Base-by-base conservation (phyloP, 2,113 vertebrate species). In the Porphyrio hochstetteri region DNA sequence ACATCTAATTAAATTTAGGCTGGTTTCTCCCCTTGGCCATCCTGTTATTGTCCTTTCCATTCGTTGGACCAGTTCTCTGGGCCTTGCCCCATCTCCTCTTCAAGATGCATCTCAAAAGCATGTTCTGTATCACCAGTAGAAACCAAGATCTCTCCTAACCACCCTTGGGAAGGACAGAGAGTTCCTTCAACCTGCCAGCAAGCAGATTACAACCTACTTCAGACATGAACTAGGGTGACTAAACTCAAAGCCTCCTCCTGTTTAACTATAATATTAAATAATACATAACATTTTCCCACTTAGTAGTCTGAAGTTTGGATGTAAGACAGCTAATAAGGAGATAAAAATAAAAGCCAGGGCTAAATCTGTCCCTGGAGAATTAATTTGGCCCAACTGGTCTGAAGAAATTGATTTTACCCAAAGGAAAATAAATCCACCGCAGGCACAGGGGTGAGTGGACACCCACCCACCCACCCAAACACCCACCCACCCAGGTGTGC, bases 201-300 rank as follows among this genome's bases (percentile, higher is more conserved):
- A 96, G 92, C 93, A 96, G 85, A 85, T 44, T 87, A 96, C 36
- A 84, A 55, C 17, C 31, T 87, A 63, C n/a, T 84, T 91, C 86
- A 95, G 96, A 95, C 63, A 44, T 63, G 64, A 96, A 75, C 79
- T 95, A 93, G 31, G 90, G 80, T 7, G 29, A 96, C 83, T 92
- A 95, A 96, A 96, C 93, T 91, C 74, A 96, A 96, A 96, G 76
- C 35, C 86, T 93, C 91, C 94, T 91, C 86, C 86, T 11, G 24
- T n/a, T 96, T 74, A 86, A 94, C 61, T 83, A 40, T 86, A 97
- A 85, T 44, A 88, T 91, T 96, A 97, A 98, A 96, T 92, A 93
- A 93, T 91, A 91, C 19, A 24, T 76, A 93, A 93, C 15, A 92
- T 92, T 74, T 93, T 86, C 83, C 88, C 84, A 93, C 83, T 91